Evolutionary conservation across 2,797 vertebrate genomes (phyloP).

Genomic region (Gymnopithys bicolor): DNA sequence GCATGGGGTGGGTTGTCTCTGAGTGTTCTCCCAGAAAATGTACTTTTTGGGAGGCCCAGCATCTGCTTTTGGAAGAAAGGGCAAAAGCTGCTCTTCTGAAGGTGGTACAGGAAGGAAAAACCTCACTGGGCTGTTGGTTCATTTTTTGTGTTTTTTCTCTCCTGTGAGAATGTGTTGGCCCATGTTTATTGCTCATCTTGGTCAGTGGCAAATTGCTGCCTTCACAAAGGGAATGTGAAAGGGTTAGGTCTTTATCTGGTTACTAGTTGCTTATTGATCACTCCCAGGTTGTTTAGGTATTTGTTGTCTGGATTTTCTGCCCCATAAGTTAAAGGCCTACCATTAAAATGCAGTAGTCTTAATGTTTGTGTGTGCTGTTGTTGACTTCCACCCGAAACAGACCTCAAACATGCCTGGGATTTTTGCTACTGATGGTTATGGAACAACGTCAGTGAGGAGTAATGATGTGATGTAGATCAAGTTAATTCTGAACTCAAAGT

Average conservation of each 20-base stretch:
- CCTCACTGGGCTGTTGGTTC: background rate
- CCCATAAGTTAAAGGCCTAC: conserved; percentile 24
- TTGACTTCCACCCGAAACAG: background rate
- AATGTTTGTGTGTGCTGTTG: background rate
- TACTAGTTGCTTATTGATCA: conserved; percentile 51
- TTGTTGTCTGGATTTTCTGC: conserved; percentile 21
- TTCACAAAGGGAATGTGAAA: conserved; percentile 19
- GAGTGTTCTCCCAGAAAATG: background rate
- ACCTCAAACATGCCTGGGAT: background rate
- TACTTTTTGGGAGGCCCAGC: background rate
- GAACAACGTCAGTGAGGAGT: background rate
- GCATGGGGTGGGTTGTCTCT: background rate
- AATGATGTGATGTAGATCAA: conserved; percentile 1
- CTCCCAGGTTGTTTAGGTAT: background rate
- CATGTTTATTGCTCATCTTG: conserved; percentile 31
- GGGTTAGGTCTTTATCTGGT: conserved; percentile 44
- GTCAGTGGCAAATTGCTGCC: background rate
- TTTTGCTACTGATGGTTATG: background rate
- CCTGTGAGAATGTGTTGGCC: background rate
- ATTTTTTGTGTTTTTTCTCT: background rate
- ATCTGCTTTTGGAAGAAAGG: background rate
- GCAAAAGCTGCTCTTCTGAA: background rate
- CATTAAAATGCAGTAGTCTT: background rate
- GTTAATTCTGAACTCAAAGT: conserved; percentile 55
- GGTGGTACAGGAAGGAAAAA: background rate